Base-by-base conservation (phyloP, 2,888 invertebrate genomes). In the Pinctada fucata region DNA sequence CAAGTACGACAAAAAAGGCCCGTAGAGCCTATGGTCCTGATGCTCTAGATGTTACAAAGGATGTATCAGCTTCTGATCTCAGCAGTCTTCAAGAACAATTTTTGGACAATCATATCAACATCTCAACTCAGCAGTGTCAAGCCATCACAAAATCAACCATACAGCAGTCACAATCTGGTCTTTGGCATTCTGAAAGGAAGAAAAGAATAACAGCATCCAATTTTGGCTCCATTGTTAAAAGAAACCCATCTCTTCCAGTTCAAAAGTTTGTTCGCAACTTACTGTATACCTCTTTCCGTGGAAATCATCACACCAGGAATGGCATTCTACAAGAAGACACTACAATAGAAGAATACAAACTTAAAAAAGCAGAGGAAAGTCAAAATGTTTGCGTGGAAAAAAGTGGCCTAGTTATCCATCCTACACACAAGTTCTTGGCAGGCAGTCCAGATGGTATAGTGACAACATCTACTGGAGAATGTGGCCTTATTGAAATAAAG, bases 201-300 rank as follows among this genome's bases (percentile, higher is more conserved):
- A 65, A 72, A 5, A 66, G 72, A 48, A 49, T 81, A 31, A 81
- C 81, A 72, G 78, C 81, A 6, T 81, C 81, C 13, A 81, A 78
- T 63, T 81, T 81, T 78, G 78, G 75, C 6, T 31, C 45, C 65
- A 68, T 81, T 16, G 58, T 78, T 69, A 78, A 66, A 75, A 66
- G 81, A 68, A 72, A 75, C 52, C 2, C 63, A 52, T 45, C 6
- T n/a, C 2, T 66, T 3, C 66, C 3, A 13, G 49, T 74, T n/a
- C 2, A n/a, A n/a, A 65, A 74, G 51, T 31, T 74, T 13, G 50
- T 74, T 8, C 8, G 13, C 2, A 66, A 0, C 8, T 1, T 58
- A 3, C n/a, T 66, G 2, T 58, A 74, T 47, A 10, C 50, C 3
- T 47, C 10, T 3, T 74, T 66, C 51, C 3, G 6, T 66, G 66